A percentile compares a stretch with the other conserved stretches of the same genome.
phyloP scores from a whole-genome alignment of 2,888 invertebrate genomes.

The Mythimna lalbum region DNA sequence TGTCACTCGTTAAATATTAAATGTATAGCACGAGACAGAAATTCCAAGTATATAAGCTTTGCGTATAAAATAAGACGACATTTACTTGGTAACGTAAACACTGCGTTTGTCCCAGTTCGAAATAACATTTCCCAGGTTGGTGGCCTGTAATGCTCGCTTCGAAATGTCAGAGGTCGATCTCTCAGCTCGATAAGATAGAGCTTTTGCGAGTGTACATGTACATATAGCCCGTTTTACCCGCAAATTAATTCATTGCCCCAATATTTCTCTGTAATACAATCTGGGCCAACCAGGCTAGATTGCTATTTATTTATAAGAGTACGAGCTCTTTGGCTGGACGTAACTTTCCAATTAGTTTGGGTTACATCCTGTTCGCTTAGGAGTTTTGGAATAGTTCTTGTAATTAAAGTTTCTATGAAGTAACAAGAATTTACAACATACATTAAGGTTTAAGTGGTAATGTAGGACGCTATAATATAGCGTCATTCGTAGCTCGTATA shows the following conservation, averaged over 20 bases:
- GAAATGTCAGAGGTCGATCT: slow-evolving; percentile 82
- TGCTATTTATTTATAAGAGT: slow-evolving; percentile 50
- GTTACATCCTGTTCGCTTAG: slow-evolving; percentile 32
- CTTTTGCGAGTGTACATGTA: slow-evolving; percentile 40
- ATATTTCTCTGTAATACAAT: slow-evolving; percentile 47
- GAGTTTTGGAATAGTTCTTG: slow-evolving; percentile 34
- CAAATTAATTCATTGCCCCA: slow-evolving; percentile 55
- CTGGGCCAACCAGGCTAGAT: slow-evolving; percentile 43
- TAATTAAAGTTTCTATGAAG: slow-evolving; percentile 30
- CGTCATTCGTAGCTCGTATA: too few species aligned
- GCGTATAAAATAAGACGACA: slow-evolving; percentile 59
- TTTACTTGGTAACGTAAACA: slow-evolving; percentile 59
- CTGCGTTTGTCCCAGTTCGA: slow-evolving; percentile 72
- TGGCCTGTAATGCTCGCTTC: slow-evolving; percentile 72
- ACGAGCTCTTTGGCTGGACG: slow-evolving; percentile 36
- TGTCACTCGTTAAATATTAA: slow-evolving; percentile 48
- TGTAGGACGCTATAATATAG: slow-evolving; percentile 1
- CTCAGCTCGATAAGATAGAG: slow-evolving; percentile 70
- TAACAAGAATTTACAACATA: slow-evolving; percentile 25
- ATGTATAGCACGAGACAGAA: slow-evolving; percentile 45
- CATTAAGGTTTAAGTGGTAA: slow-evolving; percentile 12
- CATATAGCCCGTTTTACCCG: slow-evolving; percentile 33
- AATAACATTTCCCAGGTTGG: slow-evolving; percentile 78
- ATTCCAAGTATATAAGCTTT: slow-evolving; percentile 44
- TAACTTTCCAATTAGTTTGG: slow-evolving; percentile 46